Evolutionary conservation across 2,888 invertebrate genomes (phyloP).

Genomic region (Julus scanicus): DNA sequence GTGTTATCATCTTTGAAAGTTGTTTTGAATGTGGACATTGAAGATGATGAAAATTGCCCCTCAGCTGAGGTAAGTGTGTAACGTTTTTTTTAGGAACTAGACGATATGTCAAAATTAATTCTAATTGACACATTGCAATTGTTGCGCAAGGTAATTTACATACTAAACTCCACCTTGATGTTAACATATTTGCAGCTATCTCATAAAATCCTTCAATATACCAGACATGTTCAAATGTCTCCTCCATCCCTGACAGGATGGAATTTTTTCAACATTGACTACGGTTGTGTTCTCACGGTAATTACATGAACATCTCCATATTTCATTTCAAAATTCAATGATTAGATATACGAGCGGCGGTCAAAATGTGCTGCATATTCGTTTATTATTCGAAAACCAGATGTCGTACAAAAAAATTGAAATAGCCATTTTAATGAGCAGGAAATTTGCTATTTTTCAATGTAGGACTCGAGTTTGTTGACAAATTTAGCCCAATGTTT

Average conservation of each 20-base stretch:
- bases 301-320: neutral
- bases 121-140: neutral
- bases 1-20: conserved; percentile 1
- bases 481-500: too few relatives aligned
- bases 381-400: too few relatives aligned
- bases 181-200: neutral
- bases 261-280: neutral
- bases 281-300: neutral
- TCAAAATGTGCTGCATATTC: too few relatives aligned
- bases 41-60: neutral
- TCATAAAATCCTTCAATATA: neutral
- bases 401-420: too few relatives aligned
- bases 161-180: neutral
- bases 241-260: neutral
- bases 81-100: neutral
- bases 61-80: neutral
- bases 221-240: conserved; percentile 1
- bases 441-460: too few relatives aligned
- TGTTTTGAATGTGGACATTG: neutral
- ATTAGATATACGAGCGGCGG: neutral
- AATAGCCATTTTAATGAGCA: too few relatives aligned
- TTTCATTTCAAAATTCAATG: neutral
- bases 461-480: too few relatives aligned
- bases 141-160: neutral
- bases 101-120: too few relatives aligned